Conservation (phyloP, 2,113 vertebrate genomes). For the Panthera leo region DNA sequence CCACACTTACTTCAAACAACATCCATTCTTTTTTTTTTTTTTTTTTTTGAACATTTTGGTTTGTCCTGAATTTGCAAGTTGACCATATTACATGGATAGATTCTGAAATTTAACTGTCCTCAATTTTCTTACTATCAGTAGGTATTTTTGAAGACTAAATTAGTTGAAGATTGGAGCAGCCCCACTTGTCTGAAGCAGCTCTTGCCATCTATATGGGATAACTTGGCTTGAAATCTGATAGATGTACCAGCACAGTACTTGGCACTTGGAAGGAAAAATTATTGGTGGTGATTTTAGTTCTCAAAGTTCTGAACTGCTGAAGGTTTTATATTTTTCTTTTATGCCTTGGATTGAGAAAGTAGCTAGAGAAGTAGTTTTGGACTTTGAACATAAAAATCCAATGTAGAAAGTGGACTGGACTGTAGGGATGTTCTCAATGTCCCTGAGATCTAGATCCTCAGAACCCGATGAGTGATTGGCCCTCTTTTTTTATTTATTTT, state of each 20-base stretch:
- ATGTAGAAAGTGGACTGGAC: not conserved
- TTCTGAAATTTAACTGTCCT: not conserved
- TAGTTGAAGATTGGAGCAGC: not conserved
- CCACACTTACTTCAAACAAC: not conserved
- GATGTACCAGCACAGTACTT: not conserved
- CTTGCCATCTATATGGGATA: not conserved
- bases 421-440: not conserved
- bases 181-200: not conserved
- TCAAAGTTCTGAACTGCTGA: not conserved
- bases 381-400: not conserved
- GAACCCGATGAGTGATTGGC: not conserved
- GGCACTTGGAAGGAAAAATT: not conserved
- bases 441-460: not conserved
- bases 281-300: not conserved
- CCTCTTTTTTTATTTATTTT: not conserved
- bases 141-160: not conserved
- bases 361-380: not conserved
- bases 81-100: not conserved
- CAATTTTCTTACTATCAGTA: not conserved
- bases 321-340: not conserved
- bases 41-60: not conserved
- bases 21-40: not conserved
- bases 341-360: not conserved
- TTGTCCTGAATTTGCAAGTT: not conserved
- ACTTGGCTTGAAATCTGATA: not conserved